phyloP scores from a whole-genome alignment of 2,888 invertebrate genomes.

The Phorcus lineatus region DNA sequence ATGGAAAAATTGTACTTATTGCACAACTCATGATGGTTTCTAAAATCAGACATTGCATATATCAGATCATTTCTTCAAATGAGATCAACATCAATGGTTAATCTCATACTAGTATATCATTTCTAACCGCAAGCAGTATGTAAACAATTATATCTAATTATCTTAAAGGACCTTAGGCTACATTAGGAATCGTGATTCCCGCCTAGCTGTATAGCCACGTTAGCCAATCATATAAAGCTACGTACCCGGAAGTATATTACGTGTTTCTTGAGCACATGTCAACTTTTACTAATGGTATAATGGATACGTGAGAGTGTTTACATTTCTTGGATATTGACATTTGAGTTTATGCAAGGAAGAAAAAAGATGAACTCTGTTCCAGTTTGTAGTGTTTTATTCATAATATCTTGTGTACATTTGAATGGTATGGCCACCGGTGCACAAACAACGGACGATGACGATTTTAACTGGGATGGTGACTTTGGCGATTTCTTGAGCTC shows the following conservation, averaged over 20 bases:
- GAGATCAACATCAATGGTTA: too few relatives aligned
- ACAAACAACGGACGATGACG: background rate
- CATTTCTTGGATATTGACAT: background rate
- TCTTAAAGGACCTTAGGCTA: too few relatives aligned
- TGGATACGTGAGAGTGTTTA: background rate
- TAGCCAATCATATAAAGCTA: background rate
- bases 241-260: background rate
- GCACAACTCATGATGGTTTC: too few relatives aligned
- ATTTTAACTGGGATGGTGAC: background rate
- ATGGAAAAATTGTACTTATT: too few relatives aligned
- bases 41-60: too few relatives aligned
- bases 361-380: background rate
- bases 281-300: background rate
- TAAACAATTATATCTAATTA: too few relatives aligned
- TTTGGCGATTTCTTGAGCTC: constrained; percentile 2
- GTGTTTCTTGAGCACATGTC: background rate
- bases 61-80: too few relatives aligned
- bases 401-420: background rate
- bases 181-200: too few relatives aligned
- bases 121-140: too few relatives aligned
- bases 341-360: background rate
- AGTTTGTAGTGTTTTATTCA: background rate
- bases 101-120: too few relatives aligned
- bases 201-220: too few relatives aligned
- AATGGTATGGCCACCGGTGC: background rate